Percentiles rank a stretch among this genome's conserved stretches.
Conservation (phyloP, 2,797 vertebrate genomes). For the Zenarchopterus dispar region DNA sequence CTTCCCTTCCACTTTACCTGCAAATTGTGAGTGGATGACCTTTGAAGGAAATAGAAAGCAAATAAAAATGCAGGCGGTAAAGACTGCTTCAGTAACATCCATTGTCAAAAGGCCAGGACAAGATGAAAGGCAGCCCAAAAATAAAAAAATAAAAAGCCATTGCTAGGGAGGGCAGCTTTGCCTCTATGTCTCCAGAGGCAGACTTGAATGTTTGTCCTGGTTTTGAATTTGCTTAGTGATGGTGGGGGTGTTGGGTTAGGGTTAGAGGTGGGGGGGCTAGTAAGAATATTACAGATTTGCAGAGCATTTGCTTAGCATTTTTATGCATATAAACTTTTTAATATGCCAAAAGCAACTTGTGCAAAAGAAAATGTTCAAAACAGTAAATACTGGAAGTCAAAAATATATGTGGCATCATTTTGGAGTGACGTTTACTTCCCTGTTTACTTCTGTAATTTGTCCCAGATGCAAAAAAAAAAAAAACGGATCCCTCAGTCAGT, state of each 20-base stretch:
- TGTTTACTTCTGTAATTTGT: constrained; percentile 35
- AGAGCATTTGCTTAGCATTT: constrained; percentile 45
- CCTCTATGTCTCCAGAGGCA: constrained; percentile 56
- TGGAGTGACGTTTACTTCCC: neutral
- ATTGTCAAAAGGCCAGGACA: constrained; percentile 68
- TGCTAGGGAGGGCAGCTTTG: constrained; percentile 59
- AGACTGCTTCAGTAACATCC: constrained; percentile 64
- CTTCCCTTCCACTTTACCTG: constrained; percentile 31
- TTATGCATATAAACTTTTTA: constrained; percentile 36
- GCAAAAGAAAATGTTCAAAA: constrained; percentile 14
- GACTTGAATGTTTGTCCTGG: constrained; percentile 54
- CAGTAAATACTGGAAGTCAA: neutral
- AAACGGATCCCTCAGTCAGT: constrained; percentile 26
- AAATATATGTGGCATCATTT: neutral
- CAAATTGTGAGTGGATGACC: constrained; percentile 60
- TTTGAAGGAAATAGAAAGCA: constrained; percentile 67
- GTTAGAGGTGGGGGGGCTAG: no score
- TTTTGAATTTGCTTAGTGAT: constrained; percentile 25
- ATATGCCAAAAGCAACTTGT: constrained; percentile 50
- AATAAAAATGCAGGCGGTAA: constrained; percentile 61
- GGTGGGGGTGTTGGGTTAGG: no score
- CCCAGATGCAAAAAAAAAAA: constrained; percentile 20
- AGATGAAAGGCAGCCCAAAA: constrained; percentile 58
- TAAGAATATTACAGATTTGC: constrained; percentile 33
- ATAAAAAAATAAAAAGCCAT: constrained; percentile 42